Conservation (phyloP, 2,113 vertebrate genomes). For the Peromyscus leucopus region DNA sequence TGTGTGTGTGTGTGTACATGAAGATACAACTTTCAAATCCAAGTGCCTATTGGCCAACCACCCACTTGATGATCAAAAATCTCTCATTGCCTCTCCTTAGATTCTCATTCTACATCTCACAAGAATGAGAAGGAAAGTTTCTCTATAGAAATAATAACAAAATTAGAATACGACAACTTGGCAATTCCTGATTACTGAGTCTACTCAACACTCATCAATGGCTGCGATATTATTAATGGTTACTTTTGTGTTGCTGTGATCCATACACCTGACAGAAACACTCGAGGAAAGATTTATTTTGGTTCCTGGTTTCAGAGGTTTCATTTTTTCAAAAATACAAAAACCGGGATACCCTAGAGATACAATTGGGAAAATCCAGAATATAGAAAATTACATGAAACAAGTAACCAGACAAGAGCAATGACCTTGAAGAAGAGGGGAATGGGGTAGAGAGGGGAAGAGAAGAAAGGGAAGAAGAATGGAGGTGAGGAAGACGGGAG, state of each 20-base stretch:
- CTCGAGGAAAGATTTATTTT: not conserved
- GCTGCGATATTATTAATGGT: not conserved
- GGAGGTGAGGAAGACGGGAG: too few species aligned
- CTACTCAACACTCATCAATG: not conserved
- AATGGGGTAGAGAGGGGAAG: not conserved
- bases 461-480: too few species aligned
- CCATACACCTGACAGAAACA: not conserved
- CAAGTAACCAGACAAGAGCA: not conserved
- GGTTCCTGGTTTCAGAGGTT: not conserved
- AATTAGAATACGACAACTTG: conserved; percentile 14
- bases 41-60: not conserved
- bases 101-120: not conserved
- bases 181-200: not conserved
- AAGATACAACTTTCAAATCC: not conserved
- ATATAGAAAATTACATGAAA: not conserved
- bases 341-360: not conserved
- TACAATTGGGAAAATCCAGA: not conserved
- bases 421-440: fast-evolving
- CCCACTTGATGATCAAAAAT: not conserved
- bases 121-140: not conserved
- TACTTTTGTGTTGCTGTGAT: not conserved
- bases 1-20: too few species aligned
- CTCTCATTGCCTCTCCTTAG: not conserved
- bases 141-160: conserved; percentile 12
- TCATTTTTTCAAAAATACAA: not conserved